These are phyloP conservation scores for Tonatia bakeri DNA, from an alignment of 2,113 vertebrate species.

Conservation along the genomic window DNA sequence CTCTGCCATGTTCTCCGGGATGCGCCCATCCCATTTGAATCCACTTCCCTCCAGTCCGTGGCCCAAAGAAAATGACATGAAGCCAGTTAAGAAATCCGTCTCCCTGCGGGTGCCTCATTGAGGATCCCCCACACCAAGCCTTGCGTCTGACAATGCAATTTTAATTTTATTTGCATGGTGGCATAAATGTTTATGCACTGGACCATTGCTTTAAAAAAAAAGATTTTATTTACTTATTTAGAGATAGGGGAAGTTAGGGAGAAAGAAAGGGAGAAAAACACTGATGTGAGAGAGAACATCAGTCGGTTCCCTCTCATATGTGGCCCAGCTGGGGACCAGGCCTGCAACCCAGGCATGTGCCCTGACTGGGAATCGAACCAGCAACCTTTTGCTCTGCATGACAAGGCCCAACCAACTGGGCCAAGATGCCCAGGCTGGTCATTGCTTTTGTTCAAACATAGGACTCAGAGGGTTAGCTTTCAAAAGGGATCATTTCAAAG, in stretches of 20 bases:
- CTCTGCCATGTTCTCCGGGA: not conserved
- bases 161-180: not conserved
- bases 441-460: not conserved
- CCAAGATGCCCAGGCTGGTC: not conserved
- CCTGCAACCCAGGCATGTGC: too few species aligned
- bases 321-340: too few species aligned
- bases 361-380: too few species aligned
- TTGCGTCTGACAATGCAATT: not conserved
- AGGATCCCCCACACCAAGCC: not conserved
- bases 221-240: too few species aligned
- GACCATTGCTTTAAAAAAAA: not conserved
- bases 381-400: too few species aligned
- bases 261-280: too few species aligned
- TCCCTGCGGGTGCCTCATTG: not conserved
- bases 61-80: not conserved
- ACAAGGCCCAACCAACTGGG: too few species aligned
- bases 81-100: slow-evolving; percentile 25
- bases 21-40: not conserved
- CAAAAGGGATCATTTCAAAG: slow-evolving; percentile 8
- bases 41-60: not conserved
- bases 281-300: too few species aligned
- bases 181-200: not conserved
- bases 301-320: too few species aligned
- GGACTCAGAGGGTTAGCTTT: not conserved
- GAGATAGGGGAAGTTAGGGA: too few species aligned